A percentile compares a stretch with the other conserved stretches of the same genome.
Conservation (phyloP, 1,140 invertebrate genomes). For the Aphelinus atriplicis region DNA sequence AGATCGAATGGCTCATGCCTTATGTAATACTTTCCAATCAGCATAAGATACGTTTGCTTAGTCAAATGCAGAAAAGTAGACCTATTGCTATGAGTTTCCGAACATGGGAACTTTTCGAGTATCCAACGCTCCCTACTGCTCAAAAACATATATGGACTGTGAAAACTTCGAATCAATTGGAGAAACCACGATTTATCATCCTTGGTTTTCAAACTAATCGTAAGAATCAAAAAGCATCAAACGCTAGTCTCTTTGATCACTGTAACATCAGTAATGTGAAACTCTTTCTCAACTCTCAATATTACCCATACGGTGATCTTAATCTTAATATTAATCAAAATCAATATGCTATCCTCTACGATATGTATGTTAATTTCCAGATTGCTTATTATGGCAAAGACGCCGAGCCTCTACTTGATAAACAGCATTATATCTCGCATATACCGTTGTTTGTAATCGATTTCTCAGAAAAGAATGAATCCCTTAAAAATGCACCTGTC, state of each 20-base stretch:
- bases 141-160: conserved; percentile 47
- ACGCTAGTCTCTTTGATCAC: conserved; percentile 34
- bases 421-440: conserved; percentile 27
- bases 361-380: conserved; percentile 30
- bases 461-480: neutral
- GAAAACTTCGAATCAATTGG: conserved; percentile 46
- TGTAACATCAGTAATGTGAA: conserved; percentile 47
- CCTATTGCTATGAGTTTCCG: conserved; percentile 50
- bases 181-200: conserved; percentile 49
- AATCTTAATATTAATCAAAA: conserved; percentile 48
- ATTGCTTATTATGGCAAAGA: conserved; percentile 1
- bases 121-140: conserved; percentile 51
- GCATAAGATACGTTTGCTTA: conserved; percentile 43
- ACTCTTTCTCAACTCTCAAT: conserved; percentile 54
- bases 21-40: conserved; percentile 45
- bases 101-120: conserved; percentile 57
- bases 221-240: conserved; percentile 24
- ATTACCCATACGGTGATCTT: conserved; percentile 51
- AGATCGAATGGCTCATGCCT: conserved; percentile 43
- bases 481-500: neutral
- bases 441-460: conserved; percentile 1
- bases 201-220: conserved; percentile 45
- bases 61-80: conserved; percentile 47
- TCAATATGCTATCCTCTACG: conserved; percentile 48
- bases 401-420: conserved; percentile 6